Conservation (phyloP, 2,888 invertebrate species). For the Alentia gelatinosa region DNA sequence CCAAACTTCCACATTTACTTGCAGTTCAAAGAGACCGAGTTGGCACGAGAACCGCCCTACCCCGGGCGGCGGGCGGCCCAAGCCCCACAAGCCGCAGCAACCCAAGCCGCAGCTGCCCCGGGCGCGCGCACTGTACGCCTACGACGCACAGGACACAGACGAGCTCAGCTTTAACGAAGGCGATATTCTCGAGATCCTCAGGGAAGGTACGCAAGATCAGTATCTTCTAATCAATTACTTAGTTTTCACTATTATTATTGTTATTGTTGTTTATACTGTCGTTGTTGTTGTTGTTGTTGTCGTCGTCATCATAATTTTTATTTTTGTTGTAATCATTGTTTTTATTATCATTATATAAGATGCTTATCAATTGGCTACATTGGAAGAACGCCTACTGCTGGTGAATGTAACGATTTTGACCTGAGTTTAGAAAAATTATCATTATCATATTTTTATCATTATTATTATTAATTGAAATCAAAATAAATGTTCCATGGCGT, state of each 20-base stretch:
- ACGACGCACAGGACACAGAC: constrained; percentile 86
- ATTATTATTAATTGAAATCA: too few species aligned
- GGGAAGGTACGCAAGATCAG: constrained; percentile 62
- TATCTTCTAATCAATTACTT: too few species aligned
- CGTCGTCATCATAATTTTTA: too few species aligned
- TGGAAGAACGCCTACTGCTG: too few species aligned
- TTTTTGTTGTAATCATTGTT: too few species aligned
- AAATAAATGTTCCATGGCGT: too few species aligned
- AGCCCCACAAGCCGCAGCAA: constrained; percentile 73
- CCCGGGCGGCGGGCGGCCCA: constrained; percentile 80
- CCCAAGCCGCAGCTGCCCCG: constrained; percentile 78
- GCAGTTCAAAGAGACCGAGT: not conserved
- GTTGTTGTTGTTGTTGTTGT: not conserved
- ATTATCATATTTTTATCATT: too few species aligned
- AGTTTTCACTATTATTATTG: too few species aligned
- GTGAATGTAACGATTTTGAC: too few species aligned
- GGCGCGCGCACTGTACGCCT: constrained; percentile 83
- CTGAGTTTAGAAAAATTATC: too few species aligned
- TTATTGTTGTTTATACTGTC: not conserved
- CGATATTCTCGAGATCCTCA: constrained; percentile 84
- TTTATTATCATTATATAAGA: too few species aligned
- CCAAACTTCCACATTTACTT: not conserved
- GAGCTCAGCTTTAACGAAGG: constrained; percentile 85
- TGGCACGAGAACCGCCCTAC: constrained; percentile 67
- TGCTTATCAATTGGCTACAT: too few species aligned